Base-by-base conservation (phyloP, 1,140 invertebrate genomes). In the Melipona quadrifasciata region DNA sequence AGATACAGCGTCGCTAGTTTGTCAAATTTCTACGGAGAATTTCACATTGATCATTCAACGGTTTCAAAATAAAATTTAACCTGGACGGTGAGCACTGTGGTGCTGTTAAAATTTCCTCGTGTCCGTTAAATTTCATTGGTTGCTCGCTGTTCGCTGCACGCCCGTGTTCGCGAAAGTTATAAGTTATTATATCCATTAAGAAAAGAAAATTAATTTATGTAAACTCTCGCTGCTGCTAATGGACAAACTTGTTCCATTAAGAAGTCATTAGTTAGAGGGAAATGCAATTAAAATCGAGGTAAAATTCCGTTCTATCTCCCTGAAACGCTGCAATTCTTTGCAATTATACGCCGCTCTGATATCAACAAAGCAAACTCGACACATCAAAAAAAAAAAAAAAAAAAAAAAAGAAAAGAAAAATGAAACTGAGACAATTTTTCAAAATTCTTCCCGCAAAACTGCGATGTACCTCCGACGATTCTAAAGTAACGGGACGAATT, bases 261-360 rank as follows among this genome's bases (percentile, higher is more conserved):
- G 64, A 65, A 65, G 64, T 65, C n/a, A 31, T 65, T 65, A 65
- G 27, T 27, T n/a, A 65, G n/a, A 65, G 64, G n/a, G n/a, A 27
- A 27, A 61, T 65, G 64, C 14, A 65, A 65, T 65, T 27, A 65
- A 27, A 27, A 27, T 31, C 1, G 14, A 17, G 16, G 64, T 16
- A 65, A 65, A 31, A 65, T 65, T 65, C 64, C 12, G n/a, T 27
- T 64, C 14, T 64, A 27, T n/a, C n/a, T 27, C n/a, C 12, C n/a
- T 47, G 39, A 47, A 47, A 8, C 8, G 8, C 39, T 47, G 39
- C 6, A 64, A 64, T 27, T 12, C 14, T 16, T n/a, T 16, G 12
- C 61, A 27, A 65, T 27, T 27, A 65, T 65, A 1, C 27, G n/a
- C n/a, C 6, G 0, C 6, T 27, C 27, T 17, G 27, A 64, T 64